Percentiles rank a stretch among this genome's conserved stretches.
phyloP scores from a whole-genome alignment of 2,113 vertebrate genomes.

The Crotalus helleri region DNA sequence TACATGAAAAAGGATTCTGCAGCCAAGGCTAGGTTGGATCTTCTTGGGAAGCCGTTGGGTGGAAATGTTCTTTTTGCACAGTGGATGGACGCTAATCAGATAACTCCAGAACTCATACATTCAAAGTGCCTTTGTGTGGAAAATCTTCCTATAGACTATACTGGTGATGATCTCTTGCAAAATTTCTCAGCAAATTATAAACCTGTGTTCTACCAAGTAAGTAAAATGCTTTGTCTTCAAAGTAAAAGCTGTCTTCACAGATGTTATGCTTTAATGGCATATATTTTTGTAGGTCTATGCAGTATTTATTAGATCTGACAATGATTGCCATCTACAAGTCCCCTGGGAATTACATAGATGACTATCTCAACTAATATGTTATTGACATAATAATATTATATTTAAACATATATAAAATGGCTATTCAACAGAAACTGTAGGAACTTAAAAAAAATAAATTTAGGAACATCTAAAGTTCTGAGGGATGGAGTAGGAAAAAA shows the following conservation, averaged over 20 bases:
- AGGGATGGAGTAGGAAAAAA: background rate
- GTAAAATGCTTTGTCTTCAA: background rate
- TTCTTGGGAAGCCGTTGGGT: conserved; percentile 84
- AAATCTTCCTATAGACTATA: conserved; percentile 81
- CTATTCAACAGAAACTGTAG: background rate
- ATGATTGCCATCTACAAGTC: fast-evolving
- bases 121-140: conserved; percentile 95
- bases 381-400: background rate
- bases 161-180: conserved; percentile 81
- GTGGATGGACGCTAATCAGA: conserved; percentile 96
- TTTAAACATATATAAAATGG: background rate
- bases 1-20: conserved; percentile 99
- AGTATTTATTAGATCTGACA: background rate
- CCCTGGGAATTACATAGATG: conserved; percentile 9
- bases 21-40: conserved; percentile 87
- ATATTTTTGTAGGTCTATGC: too few relatives aligned
- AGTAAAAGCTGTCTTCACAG: background rate
- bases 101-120: conserved; percentile 89
- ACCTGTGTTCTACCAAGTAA: conserved; percentile 94
- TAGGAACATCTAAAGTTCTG: too few relatives aligned
- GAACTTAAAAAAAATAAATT: background rate
- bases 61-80: conserved; percentile 88
- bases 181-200: conserved; percentile 85
- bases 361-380: background rate
- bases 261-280: background rate